These are phyloP conservation scores for Triplophysa tibetana DNA, from an alignment of 2,113 vertebrate genomes.

Conservation along the genomic window DNA sequence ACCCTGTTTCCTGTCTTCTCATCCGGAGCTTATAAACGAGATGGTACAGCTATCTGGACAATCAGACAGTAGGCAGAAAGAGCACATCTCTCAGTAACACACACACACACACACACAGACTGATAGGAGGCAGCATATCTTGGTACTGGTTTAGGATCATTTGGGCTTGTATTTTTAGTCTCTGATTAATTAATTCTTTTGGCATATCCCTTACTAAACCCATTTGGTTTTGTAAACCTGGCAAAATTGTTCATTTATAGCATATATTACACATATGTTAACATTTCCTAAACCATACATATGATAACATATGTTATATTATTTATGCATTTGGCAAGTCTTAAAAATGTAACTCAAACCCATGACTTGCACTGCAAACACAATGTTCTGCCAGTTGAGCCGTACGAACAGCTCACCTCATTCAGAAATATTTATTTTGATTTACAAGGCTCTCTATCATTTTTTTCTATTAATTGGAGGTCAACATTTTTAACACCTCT, in stretches of 20 bases:
- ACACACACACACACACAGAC: not conserved
- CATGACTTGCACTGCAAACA: too few species aligned
- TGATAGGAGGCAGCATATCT: slow-evolving; percentile 9
- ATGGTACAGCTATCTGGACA: slow-evolving; percentile 33
- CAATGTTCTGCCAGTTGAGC: too few species aligned
- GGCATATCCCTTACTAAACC: not conserved
- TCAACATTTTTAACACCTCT: too few species aligned
- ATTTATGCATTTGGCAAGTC: too few species aligned
- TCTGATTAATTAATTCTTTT: not conserved
- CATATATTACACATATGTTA: not conserved
- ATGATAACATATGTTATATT: too few species aligned
- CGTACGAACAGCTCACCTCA: too few species aligned
- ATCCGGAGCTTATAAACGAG: slow-evolving; percentile 43
- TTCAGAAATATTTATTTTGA: too few species aligned
- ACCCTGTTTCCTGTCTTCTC: slow-evolving; percentile 32
- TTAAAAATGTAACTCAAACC: too few species aligned
- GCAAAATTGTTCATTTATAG: not conserved
- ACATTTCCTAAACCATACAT: not conserved
- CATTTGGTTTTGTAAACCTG: slow-evolving; percentile 8
- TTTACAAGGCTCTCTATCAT: too few species aligned
- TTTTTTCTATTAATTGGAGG: too few species aligned
- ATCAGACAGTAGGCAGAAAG: slow-evolving; percentile 26
- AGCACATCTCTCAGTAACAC: slow-evolving; percentile 18
- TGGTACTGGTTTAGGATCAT: not conserved
- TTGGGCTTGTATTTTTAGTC: slow-evolving; percentile 3